A percentile compares a stretch with the other conserved stretches of the same genome.
Conservation (phyloP, 2,113 vertebrate genomes). For the Tragelaphus buxtoni region DNA sequence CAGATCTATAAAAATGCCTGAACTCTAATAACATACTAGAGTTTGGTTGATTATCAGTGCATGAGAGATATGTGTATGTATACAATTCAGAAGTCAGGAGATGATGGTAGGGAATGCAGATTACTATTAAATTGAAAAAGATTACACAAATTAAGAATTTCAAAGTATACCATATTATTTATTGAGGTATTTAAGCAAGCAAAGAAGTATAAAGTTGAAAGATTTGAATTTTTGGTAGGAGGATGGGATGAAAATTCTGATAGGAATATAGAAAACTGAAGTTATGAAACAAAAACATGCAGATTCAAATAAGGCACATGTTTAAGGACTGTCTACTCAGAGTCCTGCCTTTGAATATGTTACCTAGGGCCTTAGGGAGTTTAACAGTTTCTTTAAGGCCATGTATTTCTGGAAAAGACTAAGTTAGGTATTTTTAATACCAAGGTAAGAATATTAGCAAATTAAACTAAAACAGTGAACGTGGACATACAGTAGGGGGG, state of each 20-base stretch:
- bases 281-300: neutral
- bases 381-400: neutral
- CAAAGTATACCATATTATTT: neutral
- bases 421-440: neutral
- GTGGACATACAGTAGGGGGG: rapidly evolving
- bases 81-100: neutral
- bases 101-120: neutral
- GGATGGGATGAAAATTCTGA: neutral
- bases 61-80: neutral
- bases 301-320: neutral
- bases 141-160: neutral
- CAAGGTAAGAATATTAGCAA: neutral
- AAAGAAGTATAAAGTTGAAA: neutral
- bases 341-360: neutral
- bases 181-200: neutral
- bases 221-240: neutral
- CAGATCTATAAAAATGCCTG: neutral
- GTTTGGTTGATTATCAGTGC: neutral
- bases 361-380: neutral
- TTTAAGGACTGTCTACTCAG: neutral
- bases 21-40: neutral
- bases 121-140: neutral
- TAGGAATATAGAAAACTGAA: neutral
- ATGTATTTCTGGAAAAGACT: neutral
- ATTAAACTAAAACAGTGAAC: neutral